Base-by-base conservation (phyloP, 2,113 vertebrate genomes). In the Leiothrix lutea region DNA sequence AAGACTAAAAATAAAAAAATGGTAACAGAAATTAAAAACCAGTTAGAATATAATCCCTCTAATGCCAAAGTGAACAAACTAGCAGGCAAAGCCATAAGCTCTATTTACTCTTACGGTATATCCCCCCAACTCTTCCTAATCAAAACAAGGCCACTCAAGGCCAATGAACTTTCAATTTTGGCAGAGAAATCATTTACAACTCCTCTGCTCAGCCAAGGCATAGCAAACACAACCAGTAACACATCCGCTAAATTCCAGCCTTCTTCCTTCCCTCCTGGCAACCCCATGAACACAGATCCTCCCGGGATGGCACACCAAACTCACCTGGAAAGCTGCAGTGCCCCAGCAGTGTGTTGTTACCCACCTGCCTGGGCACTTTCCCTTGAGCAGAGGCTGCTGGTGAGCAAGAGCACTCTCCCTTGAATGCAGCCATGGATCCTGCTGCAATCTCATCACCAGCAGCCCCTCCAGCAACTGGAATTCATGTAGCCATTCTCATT, bases 71-170 rank as follows among this genome's bases (percentile, higher is more conserved):
- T 11, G 53, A 93, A 88, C 67, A 90, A 75, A 58, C 9, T 7
- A 70, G 33, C 58, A 86, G 73, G 73, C 36, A 93, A 90, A 86
- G 54, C 36, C 65, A 64, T 71, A 88, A 62, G 29, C 38, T 57
- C 73, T 87, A 75, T 81, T 91, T 75, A 71, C 74, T 80, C 45
- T 53, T 75, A 58, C 1, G 14, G 60, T 48, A 51, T 14, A 86
- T 71, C 22, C 51, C n/a, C 45, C 9, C 2, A 12, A 66, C 64
- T 95, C 77, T 65, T 78, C 42, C 85, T 85, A 82, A 93, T 74
- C 70, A 60, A 97, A 96, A 97, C 91, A 91, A 95, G 88, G 35
- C 11, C 67, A 10, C 56, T 58, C 75, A 88, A 44, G 23, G 47
- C 47, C 42, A 88, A 71, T 23, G 40, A 95, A 93, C 74, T 73